These are phyloP conservation scores for Germaria angustata DNA, from an alignment of 2,888 invertebrate species.

Conservation along the genomic window DNA sequence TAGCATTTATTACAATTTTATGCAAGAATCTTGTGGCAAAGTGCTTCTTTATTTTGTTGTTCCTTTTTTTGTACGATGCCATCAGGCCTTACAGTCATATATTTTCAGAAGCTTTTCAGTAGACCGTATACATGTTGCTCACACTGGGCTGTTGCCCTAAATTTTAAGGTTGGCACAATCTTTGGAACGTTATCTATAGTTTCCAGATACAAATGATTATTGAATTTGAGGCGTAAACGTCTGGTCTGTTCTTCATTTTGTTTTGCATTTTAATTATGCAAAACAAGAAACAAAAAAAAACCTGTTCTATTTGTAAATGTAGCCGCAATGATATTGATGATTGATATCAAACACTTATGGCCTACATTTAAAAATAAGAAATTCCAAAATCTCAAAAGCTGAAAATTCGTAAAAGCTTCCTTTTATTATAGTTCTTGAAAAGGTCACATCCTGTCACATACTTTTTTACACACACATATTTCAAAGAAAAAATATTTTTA, in stretches of 20 bases:
- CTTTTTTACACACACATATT: too few relatives aligned
- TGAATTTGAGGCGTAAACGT: conserved; percentile 61
- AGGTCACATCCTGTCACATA: too few relatives aligned
- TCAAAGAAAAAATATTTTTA: too few relatives aligned
- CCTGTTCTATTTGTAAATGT: background rate
- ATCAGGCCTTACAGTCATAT: conserved; percentile 47
- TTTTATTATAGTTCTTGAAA: too few relatives aligned
- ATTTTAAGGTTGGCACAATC: conserved; percentile 44
- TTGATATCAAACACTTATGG: background rate
- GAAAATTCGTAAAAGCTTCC: too few relatives aligned
- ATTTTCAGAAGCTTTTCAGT: conserved; percentile 69
- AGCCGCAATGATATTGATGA: conserved; percentile 14
- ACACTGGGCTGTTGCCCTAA: conserved; percentile 32
- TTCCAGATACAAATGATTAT: conserved; percentile 50
- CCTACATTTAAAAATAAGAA: background rate
- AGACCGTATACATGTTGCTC: conserved; percentile 34
- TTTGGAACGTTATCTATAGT: conserved; percentile 20
- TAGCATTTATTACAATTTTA: conserved; percentile 30
- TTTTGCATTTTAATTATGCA: conserved; percentile 50
- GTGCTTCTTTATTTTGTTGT: conserved; percentile 55
- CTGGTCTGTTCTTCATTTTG: conserved; percentile 29
- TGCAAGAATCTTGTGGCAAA: conserved; percentile 32
- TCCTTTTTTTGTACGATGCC: conserved; percentile 33
- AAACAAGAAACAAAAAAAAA: background rate
- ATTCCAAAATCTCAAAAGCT: background rate